Percentiles rank a stretch among this genome's conserved stretches.
These are phyloP conservation scores for Procambarus clarkii DNA, from an alignment of 1,140 invertebrate genomes.

Conservation along the genomic window DNA sequence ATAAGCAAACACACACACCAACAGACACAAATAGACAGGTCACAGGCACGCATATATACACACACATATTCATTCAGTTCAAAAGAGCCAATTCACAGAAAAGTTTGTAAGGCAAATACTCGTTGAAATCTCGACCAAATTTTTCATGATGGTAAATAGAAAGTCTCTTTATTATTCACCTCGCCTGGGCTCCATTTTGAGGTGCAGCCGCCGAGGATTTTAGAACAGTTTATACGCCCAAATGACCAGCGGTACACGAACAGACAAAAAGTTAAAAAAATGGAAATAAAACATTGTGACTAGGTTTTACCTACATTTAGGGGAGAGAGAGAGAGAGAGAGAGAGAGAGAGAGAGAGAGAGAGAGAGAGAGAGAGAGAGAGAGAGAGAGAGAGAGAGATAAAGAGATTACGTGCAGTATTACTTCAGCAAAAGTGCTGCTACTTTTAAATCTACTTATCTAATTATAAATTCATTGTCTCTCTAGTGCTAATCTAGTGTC, in stretches of 20 bases:
- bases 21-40: background rate
- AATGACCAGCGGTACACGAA: background rate
- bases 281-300: too few relatives aligned
- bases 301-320: background rate
- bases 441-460: too few relatives aligned
- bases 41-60: background rate
- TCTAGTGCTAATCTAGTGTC: too few relatives aligned
- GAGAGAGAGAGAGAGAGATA: background rate
- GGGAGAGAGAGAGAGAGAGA: too few relatives aligned
- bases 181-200: background rate
- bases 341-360: too few relatives aligned
- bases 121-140: slow-evolving; percentile 6
- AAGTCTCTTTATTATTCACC: background rate
- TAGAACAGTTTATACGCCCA: background rate
- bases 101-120: slow-evolving; percentile 7
- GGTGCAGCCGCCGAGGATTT: background rate
- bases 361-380: too few relatives aligned
- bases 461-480: too few relatives aligned
- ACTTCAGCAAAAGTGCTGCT: too few relatives aligned
- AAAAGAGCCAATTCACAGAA: slow-evolving; percentile 6
- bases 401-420: background rate
- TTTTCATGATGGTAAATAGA: slow-evolving; percentile 11
- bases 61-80: background rate
- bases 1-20: background rate
- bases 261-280: too few relatives aligned